Base-by-base conservation (phyloP, 1,140 invertebrate genomes). In the Temnothorax nylanderi region DNA sequence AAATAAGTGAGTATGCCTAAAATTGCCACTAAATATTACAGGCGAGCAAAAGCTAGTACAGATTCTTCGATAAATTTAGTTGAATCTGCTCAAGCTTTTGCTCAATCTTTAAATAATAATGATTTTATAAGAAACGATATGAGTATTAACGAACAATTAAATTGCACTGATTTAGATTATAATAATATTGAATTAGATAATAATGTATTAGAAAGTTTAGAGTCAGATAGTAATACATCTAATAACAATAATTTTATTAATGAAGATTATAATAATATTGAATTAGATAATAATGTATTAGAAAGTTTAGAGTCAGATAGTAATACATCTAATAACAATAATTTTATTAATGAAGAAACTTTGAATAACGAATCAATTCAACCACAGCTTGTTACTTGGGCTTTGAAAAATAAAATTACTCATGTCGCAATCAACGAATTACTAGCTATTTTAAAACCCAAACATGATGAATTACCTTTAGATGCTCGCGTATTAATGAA, bases 401-500 rank as follows among this genome's bases (percentile, higher is more conserved):
- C 21, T 32, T 60, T 0, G 10, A 60, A 60, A 60, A 60, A 60
- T 60, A 60, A 60, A 32, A 60, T 60, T 32, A 60, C 58, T 60
- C 58, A 60, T 60, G 26, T 32, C 0, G 56, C 56, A 26, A 0
- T 58, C 26, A 58, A 58, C 0, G n/a, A 58, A 58, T 58, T 58
- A 58, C 0, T 26, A 58, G 21, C 11, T 62, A 62, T 62, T 62
- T 34, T 62, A 62, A 62, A 62, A 18, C 34, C 32, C 0, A 18
- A 62, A 62, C 32, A 62, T 62, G 16, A 34, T 62, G 32, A 62
- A 32, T 34, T 62, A 34, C 32, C 60, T 62, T 62, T 13, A 2
- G 60, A 62, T 62, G 60, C 32, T 62, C 60, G 60, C 32, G 60
- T 37, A 64, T 64, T 64, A 64, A 3, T 64, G 16, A 64, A 64